Evolutionary conservation across 2,888 invertebrate genomes (phyloP), one percentile per base, ranked within the genome.

Genomic region (Hirtodrosophila histrioides): DNA sequence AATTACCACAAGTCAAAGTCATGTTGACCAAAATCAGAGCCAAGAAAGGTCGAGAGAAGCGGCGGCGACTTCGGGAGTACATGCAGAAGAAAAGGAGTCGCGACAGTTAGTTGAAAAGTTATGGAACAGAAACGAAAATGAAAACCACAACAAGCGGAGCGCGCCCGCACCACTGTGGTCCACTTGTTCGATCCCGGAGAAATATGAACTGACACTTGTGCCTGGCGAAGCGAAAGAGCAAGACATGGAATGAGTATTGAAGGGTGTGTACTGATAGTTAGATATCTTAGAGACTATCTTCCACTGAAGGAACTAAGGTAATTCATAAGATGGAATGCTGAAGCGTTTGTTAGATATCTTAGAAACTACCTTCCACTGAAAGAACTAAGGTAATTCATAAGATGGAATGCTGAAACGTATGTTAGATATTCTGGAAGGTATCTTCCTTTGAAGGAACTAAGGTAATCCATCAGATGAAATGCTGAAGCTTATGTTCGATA

Each of bases 1-100:
- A 88, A 90, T 89, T 88, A 86, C 88, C 86, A 89, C 88, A 89
- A 89, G 81, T 88, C 83, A 87, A 77, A 86, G 81, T 79, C 84
- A 82, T 83, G 75, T 82, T 73, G 69, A 71, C 65, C 74, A 74
- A 75, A 75, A 75, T 66, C 64, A 62, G 44, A 55, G 17, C 49
- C 48, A 53, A n/a, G 17, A 33, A n/a, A 17, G 27, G 4, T 11
- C 12, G 49, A 51, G 27, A 27, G 2, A 27, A 51, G 17, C 17
- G 17, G 1, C 17, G 17, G 17, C 17, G 17, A 2, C 17, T 17
- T 17, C 17, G 17, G 17, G 17, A 2, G 17, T 17, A 17, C 17
- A 33, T 57, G 41, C 23, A 29, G 57, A 24, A 43, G 54, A 31
- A 45, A 60, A 67, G 45, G 57, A 48, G 44, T 57, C 41, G 65